Conservation (phyloP, 2,797 vertebrate genomes). For the Sebastiscus tertius region DNA sequence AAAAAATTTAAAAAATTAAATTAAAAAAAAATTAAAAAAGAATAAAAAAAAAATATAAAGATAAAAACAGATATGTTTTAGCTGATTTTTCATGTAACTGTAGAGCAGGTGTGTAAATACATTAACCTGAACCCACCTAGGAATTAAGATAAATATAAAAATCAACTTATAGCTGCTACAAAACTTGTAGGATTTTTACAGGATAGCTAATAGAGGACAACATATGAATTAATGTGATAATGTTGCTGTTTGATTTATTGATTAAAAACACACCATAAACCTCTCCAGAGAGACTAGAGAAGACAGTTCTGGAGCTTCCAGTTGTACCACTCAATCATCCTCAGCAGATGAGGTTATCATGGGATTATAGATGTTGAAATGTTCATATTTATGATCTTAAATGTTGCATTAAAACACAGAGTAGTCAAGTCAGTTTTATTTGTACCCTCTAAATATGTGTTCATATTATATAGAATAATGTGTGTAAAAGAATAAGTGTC, state of each 20-base stretch:
- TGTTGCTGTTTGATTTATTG: not conserved
- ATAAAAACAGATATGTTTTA: accelerated
- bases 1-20: too few relatives aligned
- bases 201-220: not conserved
- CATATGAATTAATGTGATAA: not conserved
- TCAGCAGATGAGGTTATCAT: not conserved
- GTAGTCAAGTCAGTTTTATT: not conserved
- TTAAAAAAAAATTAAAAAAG: too few relatives aligned
- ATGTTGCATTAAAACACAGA: not conserved
- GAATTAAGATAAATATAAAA: not conserved
- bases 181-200: not conserved
- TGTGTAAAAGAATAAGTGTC: not conserved
- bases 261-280: not conserved
- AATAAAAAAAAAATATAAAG: too few relatives aligned
- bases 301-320: not conserved
- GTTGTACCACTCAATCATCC: not conserved
- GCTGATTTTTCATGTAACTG: too few relatives aligned
- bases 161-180: not conserved
- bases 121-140: not conserved
- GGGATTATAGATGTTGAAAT: not conserved
- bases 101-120: not conserved
- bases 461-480: not conserved
- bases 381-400: accelerated
- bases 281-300: not conserved
- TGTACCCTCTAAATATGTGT: too few relatives aligned